A percentile compares a stretch with the other conserved stretches of the same genome.
phyloP scores from a whole-genome alignment of 2,797 vertebrate genomes.

The Ciconia nigra region DNA sequence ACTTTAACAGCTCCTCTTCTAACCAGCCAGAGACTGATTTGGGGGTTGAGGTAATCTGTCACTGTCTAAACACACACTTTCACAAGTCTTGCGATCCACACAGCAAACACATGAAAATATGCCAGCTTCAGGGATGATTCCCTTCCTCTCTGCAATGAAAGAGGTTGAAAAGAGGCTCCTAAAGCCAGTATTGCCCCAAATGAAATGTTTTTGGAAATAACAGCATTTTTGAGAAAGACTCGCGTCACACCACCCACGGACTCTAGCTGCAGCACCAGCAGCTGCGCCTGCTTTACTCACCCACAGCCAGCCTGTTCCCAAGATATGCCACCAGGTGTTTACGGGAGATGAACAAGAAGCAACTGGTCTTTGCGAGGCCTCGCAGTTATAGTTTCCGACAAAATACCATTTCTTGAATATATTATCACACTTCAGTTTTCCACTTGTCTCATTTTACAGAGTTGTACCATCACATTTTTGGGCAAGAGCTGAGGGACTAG shows the following conservation, averaged over 20 bases:
- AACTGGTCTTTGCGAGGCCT: neutral
- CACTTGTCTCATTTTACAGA: neutral
- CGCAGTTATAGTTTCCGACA: slow-evolving; percentile 9
- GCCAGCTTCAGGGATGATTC: neutral
- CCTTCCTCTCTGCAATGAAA: neutral
- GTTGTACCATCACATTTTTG: neutral
- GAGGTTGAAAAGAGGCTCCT: neutral
- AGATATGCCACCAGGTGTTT: neutral
- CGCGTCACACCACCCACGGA: neutral
- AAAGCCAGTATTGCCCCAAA: neutral
- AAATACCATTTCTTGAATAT: slow-evolving; percentile 7
- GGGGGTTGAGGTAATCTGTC: neutral
- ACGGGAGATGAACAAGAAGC: neutral
- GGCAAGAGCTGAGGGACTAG: neutral
- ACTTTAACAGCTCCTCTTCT: neutral
- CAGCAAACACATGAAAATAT: neutral
- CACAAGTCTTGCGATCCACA: neutral
- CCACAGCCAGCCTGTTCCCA: neutral
- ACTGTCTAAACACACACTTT: neutral
- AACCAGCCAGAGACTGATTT: neutral
- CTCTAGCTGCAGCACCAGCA: neutral
- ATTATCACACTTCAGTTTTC: neutral
- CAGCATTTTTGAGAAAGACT: neutral
- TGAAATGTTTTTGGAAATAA: neutral
- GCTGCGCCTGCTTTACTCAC: neutral